Evolutionary conservation across 1,140 invertebrate species (phyloP), one percentile per base, ranked within the genome.

Genomic region (Mesaphorura yosii): DNA sequence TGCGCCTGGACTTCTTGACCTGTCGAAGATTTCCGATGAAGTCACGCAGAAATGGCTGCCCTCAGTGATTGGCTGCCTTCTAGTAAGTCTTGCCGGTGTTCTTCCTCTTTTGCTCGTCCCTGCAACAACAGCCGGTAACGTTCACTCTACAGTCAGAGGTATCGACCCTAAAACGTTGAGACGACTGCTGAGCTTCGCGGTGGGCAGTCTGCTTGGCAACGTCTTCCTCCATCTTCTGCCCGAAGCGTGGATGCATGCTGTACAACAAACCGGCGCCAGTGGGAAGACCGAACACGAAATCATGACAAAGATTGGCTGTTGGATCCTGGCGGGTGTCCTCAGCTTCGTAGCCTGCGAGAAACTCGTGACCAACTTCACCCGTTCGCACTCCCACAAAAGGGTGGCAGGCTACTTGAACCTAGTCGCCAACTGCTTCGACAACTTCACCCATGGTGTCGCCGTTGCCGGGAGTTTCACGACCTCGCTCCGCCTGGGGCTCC

Each of bases 361-460:
- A 68, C 66, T 87, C 17, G 84, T 87, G 19, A 27, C 44, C 61
- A 31, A 34, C 7, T 46, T 3, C 19, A 2, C n/a, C 10, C 14
- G 25, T 3, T 38, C 47, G 26, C 25, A 6, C 25, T 6, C 10
- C 6, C 10, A 42, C n/a, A 19, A 26, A 22, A 6, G 23, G 76
- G 78, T 90, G 38, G 79, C 83, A 25, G 93, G 91, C 5, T 96
- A 96, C 68, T 71, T 96, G 42, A 97, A 96, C 72, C 72, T 97
- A 44, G 71, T 94, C 68, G 92, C 92, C 5, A 97, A 97, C 69
- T 82, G 84, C 14, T 89, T 96, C 46, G 92, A 97, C 66, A 97
- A 97, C 72, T 96, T 96, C 71, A 94, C 89, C 0, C 92, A 97
- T 69, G 93, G 92, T 0, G 71, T 96, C 37, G 91, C 92, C 0